Percentiles rank a stretch among this genome's conserved stretches.
These are phyloP conservation scores for Brachionus angularis DNA, from an alignment of 1,140 invertebrate species.

Conservation along the genomic window DNA sequence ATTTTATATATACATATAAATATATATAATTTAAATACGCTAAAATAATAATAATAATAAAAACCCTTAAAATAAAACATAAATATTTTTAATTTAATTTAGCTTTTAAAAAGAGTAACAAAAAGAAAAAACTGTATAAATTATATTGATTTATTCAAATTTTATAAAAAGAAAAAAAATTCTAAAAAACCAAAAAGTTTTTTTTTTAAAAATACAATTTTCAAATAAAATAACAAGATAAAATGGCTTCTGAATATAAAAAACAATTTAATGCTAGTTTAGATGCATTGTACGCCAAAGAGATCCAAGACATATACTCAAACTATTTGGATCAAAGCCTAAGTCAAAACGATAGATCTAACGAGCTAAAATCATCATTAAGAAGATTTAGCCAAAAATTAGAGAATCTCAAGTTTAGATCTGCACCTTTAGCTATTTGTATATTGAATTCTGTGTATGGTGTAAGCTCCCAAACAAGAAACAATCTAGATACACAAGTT, in stretches of 20 bases:
- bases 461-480: conserved; percentile 30
- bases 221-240: background rate
- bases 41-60: too few relatives aligned
- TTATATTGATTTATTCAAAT: too few relatives aligned
- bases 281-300: conserved; percentile 40
- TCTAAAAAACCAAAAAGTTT: too few relatives aligned
- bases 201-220: background rate
- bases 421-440: conserved; percentile 30
- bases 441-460: conserved; percentile 35
- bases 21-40: too few relatives aligned
- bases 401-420: conserved; percentile 29
- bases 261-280: conserved; percentile 36
- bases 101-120: too few relatives aligned
- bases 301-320: conserved; percentile 40
- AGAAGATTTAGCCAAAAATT: conserved; percentile 18
- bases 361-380: conserved; percentile 15
- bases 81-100: too few relatives aligned
- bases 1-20: too few relatives aligned
- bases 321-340: conserved; percentile 30
- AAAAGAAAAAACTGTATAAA: too few relatives aligned
- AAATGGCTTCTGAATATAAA: conserved; percentile 39
- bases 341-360: conserved; percentile 10
- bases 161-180: too few relatives aligned
- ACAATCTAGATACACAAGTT: conserved; percentile 23
- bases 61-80: too few relatives aligned